Base-by-base conservation (phyloP, 2,888 invertebrate species). In the Chaitophorus viminalis region DNA sequence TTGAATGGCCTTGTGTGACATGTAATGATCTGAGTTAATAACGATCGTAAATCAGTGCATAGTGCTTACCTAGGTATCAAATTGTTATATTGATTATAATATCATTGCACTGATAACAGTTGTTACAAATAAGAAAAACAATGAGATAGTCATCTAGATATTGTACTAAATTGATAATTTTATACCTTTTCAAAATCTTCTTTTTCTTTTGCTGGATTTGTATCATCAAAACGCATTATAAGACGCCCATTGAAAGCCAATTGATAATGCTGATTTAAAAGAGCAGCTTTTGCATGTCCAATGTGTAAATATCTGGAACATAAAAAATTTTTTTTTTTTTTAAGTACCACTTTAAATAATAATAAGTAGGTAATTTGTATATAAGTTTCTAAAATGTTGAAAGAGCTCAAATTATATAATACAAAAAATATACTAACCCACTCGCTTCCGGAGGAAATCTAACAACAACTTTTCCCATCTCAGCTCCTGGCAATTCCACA, bases 381-480 rank as follows among this genome's bases (percentile, higher is more conserved):
- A 8, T 9, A 60, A 60, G 3, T 60, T 5, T 5, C 3, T 25
- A 60, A 60, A 60, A 25, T 25, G 25, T 46, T 74, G 36, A 36
- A 74, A 6, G 4, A 39, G 11, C 14, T n/a, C 60, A 78, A 46
- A 8, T 78, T 18, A 78, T 46, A 60, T 6, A 21, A 78, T 29
- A 18, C n/a, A 18, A 21, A 52, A 75, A 75, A 75, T 75, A 14
- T 29, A 90, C 91, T 91, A 92, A 97, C 93, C 98, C 99, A 90
- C 99, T 99, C 65, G 99, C 99, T 93, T 99, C 99, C 70, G 99
- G 99, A n/a, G 99, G 99, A 91, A 99, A 99, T 89, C 99, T 93
- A 0, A 99, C 99, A 52, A 99, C 94, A 84, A 99, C 99, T 92
- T 99, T 97, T 52, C 99, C 99, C 94, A 96, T 96, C 92, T 98